Evolutionary conservation across 2,888 invertebrate genomes (phyloP).

Genomic region (Neoaliturus tenellus): DNA sequence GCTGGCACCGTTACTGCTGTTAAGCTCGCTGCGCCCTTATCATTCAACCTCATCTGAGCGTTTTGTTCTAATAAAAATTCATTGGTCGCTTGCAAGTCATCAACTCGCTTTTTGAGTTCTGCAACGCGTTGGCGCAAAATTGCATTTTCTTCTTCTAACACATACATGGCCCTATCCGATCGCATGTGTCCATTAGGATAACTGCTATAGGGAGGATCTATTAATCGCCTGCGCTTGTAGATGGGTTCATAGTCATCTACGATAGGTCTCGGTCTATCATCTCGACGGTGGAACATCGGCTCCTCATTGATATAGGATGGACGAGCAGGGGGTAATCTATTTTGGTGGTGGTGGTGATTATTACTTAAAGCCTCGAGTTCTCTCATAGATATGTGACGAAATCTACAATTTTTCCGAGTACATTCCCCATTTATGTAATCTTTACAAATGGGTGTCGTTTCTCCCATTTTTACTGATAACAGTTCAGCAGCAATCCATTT

Average conservation of each 20-base stretch:
- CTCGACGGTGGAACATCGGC: constrained; percentile 25
- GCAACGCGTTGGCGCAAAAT: constrained; percentile 81
- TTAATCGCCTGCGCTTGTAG: constrained; percentile 68
- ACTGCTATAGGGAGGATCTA: constrained; percentile 68
- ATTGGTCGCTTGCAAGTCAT: constrained; percentile 84
- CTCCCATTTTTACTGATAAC: constrained; percentile 39
- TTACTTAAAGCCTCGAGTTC: constrained; percentile 20
- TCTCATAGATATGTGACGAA: constrained; percentile 72
- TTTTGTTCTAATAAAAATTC: constrained; percentile 88
- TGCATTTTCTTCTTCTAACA: constrained; percentile 81
- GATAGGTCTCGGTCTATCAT: constrained; percentile 39
- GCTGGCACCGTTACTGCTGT: constrained; percentile 78
- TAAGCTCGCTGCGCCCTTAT: constrained; percentile 74
- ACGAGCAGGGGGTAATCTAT: background rate
- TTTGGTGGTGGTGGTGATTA: background rate
- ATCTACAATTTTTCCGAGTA: constrained; percentile 74
- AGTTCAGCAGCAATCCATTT: constrained; percentile 54
- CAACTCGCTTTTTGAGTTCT: constrained; percentile 81
- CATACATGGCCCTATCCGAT: constrained; percentile 66
- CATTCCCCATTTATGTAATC: constrained; percentile 78
- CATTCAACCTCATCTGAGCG: constrained; percentile 80
- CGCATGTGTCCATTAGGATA: constrained; percentile 42
- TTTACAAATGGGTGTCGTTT: constrained; percentile 76
- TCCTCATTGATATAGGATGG: constrained; percentile 25
- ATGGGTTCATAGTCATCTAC: constrained; percentile 65